Evolutionary conservation across 1,140 invertebrate species (phyloP), one percentile per base, ranked within the genome.

Genomic region (Glossosoma conforme): DNA sequence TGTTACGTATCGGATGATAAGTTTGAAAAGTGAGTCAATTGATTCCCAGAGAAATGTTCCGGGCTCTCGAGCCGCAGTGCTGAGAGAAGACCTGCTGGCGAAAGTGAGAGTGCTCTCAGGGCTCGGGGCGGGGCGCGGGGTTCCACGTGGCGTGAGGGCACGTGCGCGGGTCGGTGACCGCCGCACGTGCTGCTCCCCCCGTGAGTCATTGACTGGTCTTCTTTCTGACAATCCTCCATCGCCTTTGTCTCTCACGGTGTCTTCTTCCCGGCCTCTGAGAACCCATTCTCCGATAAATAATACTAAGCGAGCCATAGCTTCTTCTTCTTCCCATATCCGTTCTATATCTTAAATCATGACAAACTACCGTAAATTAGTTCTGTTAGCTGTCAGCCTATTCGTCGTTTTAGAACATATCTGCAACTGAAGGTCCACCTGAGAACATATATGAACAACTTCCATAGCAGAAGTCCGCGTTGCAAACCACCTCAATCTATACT

Each of bases 81-180:
- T 6, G 15, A 11, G 8, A 24, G 21, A 24, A 2, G 22, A 21
- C 4, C 8, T 10, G 42, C 42, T 17, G 13, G 13, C 18, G 13
- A 15, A 15, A 2, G 17, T 18, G 2, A 14, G 4, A 11, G 28
- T 8, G 18, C 8, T 15, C n/a, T 14, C 13, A 15, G n/a, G 42
- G 5, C 28, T 3, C 13, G 17, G 1, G 28, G 2, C 22, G 13
- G 9, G 18, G 19, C 11, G 18, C 18, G 30, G n/a, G 15, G 18
- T n/a, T 36, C 32, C 44, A 45, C 44, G 32, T 36, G 44, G 28
- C 13, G 25, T 14, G 8, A 10, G 18, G 30, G 44, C 44, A 45
- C 44, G 44, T 45, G 44, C 21, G 44, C 17, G 43, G 44, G 44
- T 45, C 44, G 36, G 17, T 32, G 44, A 45, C 44, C 44, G 44